phyloP scores from a whole-genome alignment of 1,140 invertebrate species.

The Drosophila biarmipes region DNA sequence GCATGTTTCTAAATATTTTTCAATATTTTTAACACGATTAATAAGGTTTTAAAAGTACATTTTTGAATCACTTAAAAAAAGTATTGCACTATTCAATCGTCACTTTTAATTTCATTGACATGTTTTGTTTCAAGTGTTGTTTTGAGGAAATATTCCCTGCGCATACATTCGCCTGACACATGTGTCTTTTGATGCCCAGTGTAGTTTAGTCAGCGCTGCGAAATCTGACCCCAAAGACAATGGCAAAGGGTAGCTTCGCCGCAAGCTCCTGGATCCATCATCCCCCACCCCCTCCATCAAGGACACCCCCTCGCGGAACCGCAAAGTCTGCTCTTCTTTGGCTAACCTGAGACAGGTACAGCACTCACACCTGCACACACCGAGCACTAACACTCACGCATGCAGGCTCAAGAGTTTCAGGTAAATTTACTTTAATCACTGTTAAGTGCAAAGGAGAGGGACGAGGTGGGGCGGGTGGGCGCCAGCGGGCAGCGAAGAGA shows the following conservation, averaged over 20 bases:
- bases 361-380: slow-evolving; percentile 34
- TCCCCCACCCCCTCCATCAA: neutral
- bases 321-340: slow-evolving; percentile 59
- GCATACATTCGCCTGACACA: neutral
- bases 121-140: too few relatives aligned
- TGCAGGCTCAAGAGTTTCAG: slow-evolving; percentile 61
- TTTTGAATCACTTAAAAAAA: too few relatives aligned
- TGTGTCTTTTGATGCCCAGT: slow-evolving; percentile 5
- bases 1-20: too few relatives aligned
- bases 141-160: neutral
- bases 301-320: slow-evolving; percentile 22
- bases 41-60: too few relatives aligned
- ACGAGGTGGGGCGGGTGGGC: slow-evolving; percentile 18
- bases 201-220: slow-evolving; percentile 39
- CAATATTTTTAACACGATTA: too few relatives aligned
- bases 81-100: too few relatives aligned
- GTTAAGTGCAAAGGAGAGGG: slow-evolving; percentile 58
- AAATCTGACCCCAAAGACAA: slow-evolving; percentile 43
- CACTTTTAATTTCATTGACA: too few relatives aligned
- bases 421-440: slow-evolving; percentile 83
- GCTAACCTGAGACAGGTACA: slow-evolving; percentile 64
- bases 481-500: slow-evolving; percentile 57
- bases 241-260: slow-evolving; percentile 28
- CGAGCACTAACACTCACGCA: slow-evolving; percentile 29
- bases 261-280: neutral